Percentiles rank a stretch among this genome's conserved stretches.
phyloP scores from a whole-genome alignment of 2,888 invertebrate species.

The Drosophila fungiperda region DNA sequence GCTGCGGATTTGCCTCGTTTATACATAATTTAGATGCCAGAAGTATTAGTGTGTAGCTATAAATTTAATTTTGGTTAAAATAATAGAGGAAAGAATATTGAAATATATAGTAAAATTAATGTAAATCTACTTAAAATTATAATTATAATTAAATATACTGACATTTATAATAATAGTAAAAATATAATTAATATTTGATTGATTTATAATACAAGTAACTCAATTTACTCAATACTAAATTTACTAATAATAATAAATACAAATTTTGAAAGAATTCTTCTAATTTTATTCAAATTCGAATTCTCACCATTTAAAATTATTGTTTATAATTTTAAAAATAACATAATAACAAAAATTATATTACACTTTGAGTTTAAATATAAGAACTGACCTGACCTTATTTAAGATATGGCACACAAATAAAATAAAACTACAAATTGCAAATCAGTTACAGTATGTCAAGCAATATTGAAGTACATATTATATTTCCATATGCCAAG shows the following conservation, averaged over 20 bases:
- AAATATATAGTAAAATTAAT: background rate
- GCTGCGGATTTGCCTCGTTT: constrained; percentile 41
- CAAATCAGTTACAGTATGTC: background rate
- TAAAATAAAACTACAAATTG: background rate
- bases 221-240: background rate
- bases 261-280: background rate
- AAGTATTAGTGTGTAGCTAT: background rate
- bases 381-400: background rate
- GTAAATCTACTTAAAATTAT: background rate
- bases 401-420: background rate
- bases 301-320: background rate
- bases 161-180: background rate
- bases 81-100: background rate
- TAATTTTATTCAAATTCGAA: background rate
- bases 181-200: background rate
- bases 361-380: background rate
- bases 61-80: background rate
- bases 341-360: background rate
- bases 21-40: constrained; percentile 20
- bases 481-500: background rate
- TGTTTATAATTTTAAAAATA: background rate
- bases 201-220: background rate
- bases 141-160: background rate
- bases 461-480: constrained; percentile 9
- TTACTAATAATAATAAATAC: background rate